phyloP scores from a whole-genome alignment of 2,888 invertebrate genomes.

The Ophion ventricosus region DNA sequence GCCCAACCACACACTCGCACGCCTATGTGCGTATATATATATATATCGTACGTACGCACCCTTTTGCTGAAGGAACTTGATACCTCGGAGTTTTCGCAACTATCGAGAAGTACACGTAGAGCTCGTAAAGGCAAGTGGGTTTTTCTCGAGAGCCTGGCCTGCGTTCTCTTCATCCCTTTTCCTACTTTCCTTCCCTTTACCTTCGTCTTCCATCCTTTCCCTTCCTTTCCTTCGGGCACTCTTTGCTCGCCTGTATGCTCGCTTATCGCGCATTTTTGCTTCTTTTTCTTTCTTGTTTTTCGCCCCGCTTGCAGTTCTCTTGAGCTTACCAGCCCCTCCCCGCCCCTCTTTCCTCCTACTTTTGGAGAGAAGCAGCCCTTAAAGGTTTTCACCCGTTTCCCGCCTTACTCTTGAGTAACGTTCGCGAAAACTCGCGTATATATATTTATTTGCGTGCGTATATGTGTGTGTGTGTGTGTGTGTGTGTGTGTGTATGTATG shows the following conservation, averaged over 20 bases:
- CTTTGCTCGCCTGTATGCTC: slow-evolving; percentile 48
- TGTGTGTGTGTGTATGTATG: not conserved
- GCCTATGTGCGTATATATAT: not conserved
- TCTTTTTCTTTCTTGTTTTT: slow-evolving; percentile 45
- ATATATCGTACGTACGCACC: slow-evolving; percentile 19
- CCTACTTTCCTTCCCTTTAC: slow-evolving; percentile 47
- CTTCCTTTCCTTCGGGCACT: slow-evolving; percentile 42
- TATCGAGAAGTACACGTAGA: slow-evolving; percentile 72
- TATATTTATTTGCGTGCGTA: not conserved
- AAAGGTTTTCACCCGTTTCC: slow-evolving; percentile 37
- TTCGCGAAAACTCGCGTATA: slow-evolving; percentile 10
- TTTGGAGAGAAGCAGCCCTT: slow-evolving; percentile 31
- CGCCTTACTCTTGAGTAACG: slow-evolving; percentile 42
- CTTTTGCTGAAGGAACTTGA: slow-evolving; percentile 65
- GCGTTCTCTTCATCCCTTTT: slow-evolving; percentile 60
- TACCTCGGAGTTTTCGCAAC: slow-evolving; percentile 71
- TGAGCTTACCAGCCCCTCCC: slow-evolving; percentile 55
- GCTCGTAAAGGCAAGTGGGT: slow-evolving; percentile 77
- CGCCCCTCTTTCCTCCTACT: slow-evolving; percentile 20
- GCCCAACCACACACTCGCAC: not conserved
- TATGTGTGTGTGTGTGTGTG: not conserved
- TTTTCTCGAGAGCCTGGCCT: slow-evolving; percentile 68
- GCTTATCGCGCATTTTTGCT: slow-evolving; percentile 45
- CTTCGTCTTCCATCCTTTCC: slow-evolving; percentile 30
- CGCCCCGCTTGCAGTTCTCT: slow-evolving; percentile 32